Base-by-base conservation (phyloP, 2,888 invertebrate genomes). In the Rotaria sp. region DNA sequence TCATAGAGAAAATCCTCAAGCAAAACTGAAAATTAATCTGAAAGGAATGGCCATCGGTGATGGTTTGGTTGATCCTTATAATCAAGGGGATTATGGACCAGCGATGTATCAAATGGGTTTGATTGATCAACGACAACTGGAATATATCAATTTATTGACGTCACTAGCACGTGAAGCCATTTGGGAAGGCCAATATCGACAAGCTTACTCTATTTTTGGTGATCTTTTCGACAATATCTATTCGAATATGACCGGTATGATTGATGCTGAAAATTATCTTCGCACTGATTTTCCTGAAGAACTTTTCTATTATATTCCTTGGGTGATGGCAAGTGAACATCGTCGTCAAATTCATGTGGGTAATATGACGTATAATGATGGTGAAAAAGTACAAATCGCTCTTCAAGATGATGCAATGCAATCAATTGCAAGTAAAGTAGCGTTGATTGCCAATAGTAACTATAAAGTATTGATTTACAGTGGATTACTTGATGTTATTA, bases 401-500 rank as follows among this genome's bases (percentile, higher is more conserved):
- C 7, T 30, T 3, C 18, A 10, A 52, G n/a, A n/a, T n/a, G n/a
- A n/a, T n/a, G n/a, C n/a, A 35, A 55, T 55, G 84, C 84, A 84
- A 57, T 38, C 41, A 13, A 80, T 80, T 45, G 80, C 80, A 45
- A n/a, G 45, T 26, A 41, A 80, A 80, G 45, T 80, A n/a, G 80
- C 80, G n/a, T n/a, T 15, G 15, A 80, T 80, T 0, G 80, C 80
- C 13, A 80, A 80, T 45, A 35, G 57, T 30, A 85, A 67, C 41
- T 84, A 86, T 21, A 87, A 90, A 90, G 93, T 95, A 30, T 93
- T 96, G 84, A 93, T 96, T 87, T 96, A 96, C 90, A 96, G 94
- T 90, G 96, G 96, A 0, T 96, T 96, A 90, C 90, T 96, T 88
- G 96, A 97, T 90, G 94, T 96, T 26, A 95, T 96, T 88, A 95